Evolutionary conservation across 2,888 invertebrate genomes (phyloP), one percentile per base, ranked within the genome.

Genomic region (Eurytoma californica): DNA sequence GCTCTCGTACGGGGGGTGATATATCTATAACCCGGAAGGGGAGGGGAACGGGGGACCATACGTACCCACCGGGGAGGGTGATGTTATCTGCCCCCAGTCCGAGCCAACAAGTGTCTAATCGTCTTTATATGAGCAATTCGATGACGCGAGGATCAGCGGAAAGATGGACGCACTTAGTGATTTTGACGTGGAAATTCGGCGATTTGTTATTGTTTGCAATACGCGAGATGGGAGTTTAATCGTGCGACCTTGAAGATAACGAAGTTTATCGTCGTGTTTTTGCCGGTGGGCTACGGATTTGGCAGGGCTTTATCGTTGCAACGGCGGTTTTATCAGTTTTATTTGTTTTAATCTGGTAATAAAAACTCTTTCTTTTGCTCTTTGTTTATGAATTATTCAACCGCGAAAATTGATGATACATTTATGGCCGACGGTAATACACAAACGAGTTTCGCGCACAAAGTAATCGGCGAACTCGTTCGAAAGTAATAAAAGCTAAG

Each of bases 61-160:
- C 65, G 30, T 16, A 18, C 65, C n/a, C 57, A 58, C 14, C 51
- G 28, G 30, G 5, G 3, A 69, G 77, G 75, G 60, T 49, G 79
- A 76, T 68, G 67, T 2, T 72, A 76, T 80, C 79, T 51, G 3
- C n/a, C 24, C n/a, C 1, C 47, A 2, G 65, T 28, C 20, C 20
- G 67, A 30, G 61, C 68, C 79, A 80, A 80, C 79, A 80, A 76
- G 79, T 80, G 79, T 76, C 63, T 67, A 72, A 80, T 80, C 79
- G 66, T 70, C 72, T 16, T 70, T 39, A 30, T 39, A 49, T 14
- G 61, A 16, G n/a, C 20, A 13, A 3, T 51, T 9, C 47, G 16
- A 49, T 60, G 24, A 66, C 49, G 9, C 66, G 65, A 66, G 20
- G 47, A 65, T 39, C 16, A n/a, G 5, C 14, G n/a, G 53, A 53